Base-by-base conservation (phyloP, 2,797 vertebrate species). In the Sebastolobus alascanus region DNA sequence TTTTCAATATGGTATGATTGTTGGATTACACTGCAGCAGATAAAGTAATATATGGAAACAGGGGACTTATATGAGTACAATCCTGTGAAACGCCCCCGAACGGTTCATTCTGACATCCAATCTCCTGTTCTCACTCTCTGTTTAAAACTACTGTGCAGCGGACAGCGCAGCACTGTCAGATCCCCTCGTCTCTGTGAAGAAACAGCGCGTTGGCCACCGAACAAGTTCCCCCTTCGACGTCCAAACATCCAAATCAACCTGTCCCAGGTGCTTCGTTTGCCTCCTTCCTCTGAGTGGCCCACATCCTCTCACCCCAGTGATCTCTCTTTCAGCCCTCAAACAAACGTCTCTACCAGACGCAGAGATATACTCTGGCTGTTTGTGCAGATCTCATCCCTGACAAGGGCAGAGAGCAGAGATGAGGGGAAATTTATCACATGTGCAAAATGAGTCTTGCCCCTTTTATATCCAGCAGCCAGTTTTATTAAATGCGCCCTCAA, bases 401-500 rank as follows among this genome's bases (percentile, higher is more conserved):
- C 80, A 64, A 77, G 78, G 80, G 14, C 4, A 2, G 20, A 1
- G 20, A 52, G 70, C 70, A 60, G 56, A 70, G 77, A 68, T 18
- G 61, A 84, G 79, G 79, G 38, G 38, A 79, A 87, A 89, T 81
- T 81, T 80, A 90, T 90, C 87, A 86, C 88, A 89, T 86, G 91
- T 91, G 90, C 89, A 84, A 84, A 94, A 90, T 63, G 64, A 90
- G 82, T 90, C 91, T 83, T 80, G 77, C 75, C 60, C 66, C 33
- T 14, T 43, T 14, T 86, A 14, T 83, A 71, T 77, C 88, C 84
- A 56, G 82, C 88, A 91, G 93, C 91, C 92, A 92, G 81, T 77
- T 87, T 94, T 95, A 95, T 96, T 96, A 96, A 97, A 95, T 85
- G 90, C 73, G 90, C 91, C 79, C 78, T 86, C 93, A 95, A 93